phyloP scores from a whole-genome alignment of 2,113 vertebrate genomes.

The Anarrhichthys ocellatus region DNA sequence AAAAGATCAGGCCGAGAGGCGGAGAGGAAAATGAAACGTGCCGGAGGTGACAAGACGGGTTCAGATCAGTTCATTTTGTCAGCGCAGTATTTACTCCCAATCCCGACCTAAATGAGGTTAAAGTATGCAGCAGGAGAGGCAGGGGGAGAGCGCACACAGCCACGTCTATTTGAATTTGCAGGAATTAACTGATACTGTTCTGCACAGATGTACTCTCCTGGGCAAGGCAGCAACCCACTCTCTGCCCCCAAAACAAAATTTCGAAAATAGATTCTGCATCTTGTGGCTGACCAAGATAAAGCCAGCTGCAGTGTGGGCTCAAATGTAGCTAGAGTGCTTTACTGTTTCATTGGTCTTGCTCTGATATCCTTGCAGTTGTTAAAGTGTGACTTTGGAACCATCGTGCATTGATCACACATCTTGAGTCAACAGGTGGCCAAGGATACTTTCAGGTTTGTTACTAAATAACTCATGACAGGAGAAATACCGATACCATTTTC shows the following conservation, averaged over 20 bases:
- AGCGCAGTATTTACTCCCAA: constrained; percentile 6
- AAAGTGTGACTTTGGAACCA: neutral
- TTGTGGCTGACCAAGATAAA: constrained; percentile 28
- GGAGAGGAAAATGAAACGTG: constrained; percentile 21
- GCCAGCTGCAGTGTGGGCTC: constrained; percentile 11
- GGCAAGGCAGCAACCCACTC: constrained; percentile 34
- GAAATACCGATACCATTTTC: neutral
- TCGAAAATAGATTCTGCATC: constrained; percentile 26
- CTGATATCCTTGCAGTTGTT: neutral
- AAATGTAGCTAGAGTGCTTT: neutral
- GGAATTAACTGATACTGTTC: constrained; percentile 54
- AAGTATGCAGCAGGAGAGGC: constrained; percentile 35
- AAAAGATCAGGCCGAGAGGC: constrained; percentile 29
- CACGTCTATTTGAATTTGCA: constrained; percentile 55
- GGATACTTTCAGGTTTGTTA: neutral
- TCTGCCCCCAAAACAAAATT: constrained; percentile 31
- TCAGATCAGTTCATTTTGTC: constrained; percentile 31
- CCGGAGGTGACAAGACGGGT: constrained; percentile 29
- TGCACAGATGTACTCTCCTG: constrained; percentile 28
- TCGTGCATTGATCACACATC: neutral
- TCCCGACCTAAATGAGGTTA: constrained; percentile 53
- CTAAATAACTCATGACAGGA: neutral
- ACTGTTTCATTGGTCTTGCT: neutral
- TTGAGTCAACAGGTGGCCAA: neutral
- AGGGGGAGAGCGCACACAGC: constrained; percentile 7